Percentiles rank a stretch among this genome's conserved stretches.
phyloP scores from a whole-genome alignment of 1,140 invertebrate genomes.

The Spodoptera litura region DNA sequence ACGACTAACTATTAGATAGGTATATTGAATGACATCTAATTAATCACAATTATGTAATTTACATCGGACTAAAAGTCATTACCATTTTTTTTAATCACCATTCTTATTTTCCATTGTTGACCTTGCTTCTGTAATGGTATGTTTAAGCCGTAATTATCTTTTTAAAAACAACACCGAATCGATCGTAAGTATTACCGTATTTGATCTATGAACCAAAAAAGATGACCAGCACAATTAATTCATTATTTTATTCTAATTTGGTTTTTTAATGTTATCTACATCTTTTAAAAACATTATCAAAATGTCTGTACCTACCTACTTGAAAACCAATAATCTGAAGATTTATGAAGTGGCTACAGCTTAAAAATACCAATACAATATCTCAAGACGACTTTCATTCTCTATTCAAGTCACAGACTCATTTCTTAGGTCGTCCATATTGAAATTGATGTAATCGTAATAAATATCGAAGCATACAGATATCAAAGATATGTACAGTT shows the following conservation, averaged over 20 bases:
- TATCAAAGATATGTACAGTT: conserved; percentile 61
- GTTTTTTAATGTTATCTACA: no score
- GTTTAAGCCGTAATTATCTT: no score
- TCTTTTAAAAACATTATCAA: no score
- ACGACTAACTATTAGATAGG: background rate
- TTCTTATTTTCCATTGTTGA: background rate
- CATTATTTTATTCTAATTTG: no score
- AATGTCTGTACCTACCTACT: no score
- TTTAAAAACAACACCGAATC: no score
- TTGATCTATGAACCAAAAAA: background rate
- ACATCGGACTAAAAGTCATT: conserved; percentile 4
- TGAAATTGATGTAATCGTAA: conserved; percentile 26
- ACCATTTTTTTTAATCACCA: background rate
- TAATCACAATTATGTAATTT: conserved; percentile 41
- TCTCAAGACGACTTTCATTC: background rate
- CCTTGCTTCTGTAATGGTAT: background rate
- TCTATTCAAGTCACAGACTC: conserved; percentile 29
- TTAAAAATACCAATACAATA: background rate
- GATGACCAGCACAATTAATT: no score
- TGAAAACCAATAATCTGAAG: no score
- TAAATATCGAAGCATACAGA: conserved; percentile 40
- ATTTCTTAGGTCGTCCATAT: conserved; percentile 36
- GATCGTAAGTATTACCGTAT: background rate
- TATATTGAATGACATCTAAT: conserved; percentile 23
- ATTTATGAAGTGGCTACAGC: background rate